Percentiles rank a stretch among this genome's conserved stretches.
Evolutionary conservation across 2,888 invertebrate species (phyloP).

Genomic region (Scelioninae gen. 2): DNA sequence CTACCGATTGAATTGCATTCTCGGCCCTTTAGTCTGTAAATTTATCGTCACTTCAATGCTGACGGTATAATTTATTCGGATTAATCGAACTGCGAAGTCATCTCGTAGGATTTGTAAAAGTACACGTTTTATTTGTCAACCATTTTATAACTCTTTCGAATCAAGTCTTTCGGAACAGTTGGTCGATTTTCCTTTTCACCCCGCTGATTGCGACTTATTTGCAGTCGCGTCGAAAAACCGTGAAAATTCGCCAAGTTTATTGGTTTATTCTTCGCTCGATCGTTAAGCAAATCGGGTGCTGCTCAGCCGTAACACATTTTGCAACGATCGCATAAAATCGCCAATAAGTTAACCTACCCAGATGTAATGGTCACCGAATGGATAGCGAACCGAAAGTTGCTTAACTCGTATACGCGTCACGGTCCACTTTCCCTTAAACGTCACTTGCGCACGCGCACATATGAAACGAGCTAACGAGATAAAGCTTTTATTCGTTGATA

Average conservation of each 20-base stretch:
- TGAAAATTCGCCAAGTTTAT: slow-evolving; percentile 15
- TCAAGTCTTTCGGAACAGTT: slow-evolving; percentile 13
- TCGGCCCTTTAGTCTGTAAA: too few relatives aligned
- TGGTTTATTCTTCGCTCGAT: slow-evolving; percentile 3
- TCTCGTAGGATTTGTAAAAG: too few relatives aligned
- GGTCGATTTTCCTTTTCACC: slow-evolving; percentile 26
- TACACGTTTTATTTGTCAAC: too few relatives aligned
- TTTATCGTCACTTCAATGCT: too few relatives aligned
- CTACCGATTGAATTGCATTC: too few relatives aligned
- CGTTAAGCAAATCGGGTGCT: slow-evolving; percentile 52
- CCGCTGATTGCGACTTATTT: slow-evolving; percentile 8
- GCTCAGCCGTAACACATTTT: slow-evolving; percentile 59
- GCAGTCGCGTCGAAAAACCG: slow-evolving; percentile 25
- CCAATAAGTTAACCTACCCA: slow-evolving; percentile 60
- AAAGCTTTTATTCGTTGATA: slow-evolving; percentile 47
- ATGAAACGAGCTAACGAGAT: slow-evolving; percentile 41
- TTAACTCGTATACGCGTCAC: slow-evolving; percentile 65
- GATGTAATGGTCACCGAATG: slow-evolving; percentile 60
- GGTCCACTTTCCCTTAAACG: slow-evolving; percentile 73
- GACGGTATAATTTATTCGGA: too few relatives aligned
- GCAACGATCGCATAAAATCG: slow-evolving; percentile 63
- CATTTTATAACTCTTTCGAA: neutral
- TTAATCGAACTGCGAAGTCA: too few relatives aligned
- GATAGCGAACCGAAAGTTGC: slow-evolving; percentile 65
- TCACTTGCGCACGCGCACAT: slow-evolving; percentile 62